A percentile compares a stretch with the other conserved stretches of the same genome.
These are phyloP conservation scores for Melanostoma mellinum DNA, from an alignment of 2,888 invertebrate genomes.

Conservation along the genomic window DNA sequence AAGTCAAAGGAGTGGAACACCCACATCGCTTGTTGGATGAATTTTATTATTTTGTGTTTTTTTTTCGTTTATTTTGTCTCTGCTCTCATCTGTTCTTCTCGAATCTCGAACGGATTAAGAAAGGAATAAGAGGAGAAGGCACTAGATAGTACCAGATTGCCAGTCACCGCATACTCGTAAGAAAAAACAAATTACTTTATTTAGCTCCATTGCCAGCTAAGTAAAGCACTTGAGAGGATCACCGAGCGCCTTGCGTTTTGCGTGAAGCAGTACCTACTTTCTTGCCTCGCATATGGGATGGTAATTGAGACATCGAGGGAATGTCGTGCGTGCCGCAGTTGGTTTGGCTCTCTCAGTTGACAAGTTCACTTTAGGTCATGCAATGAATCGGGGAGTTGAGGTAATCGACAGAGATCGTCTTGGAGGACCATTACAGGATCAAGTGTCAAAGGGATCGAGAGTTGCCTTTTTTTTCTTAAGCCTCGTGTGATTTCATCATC, in stretches of 20 bases:
- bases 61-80: constrained; percentile 1
- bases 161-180: background rate
- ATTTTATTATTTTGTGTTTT: constrained; percentile 5
- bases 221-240: constrained; percentile 63
- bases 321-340: constrained; percentile 69
- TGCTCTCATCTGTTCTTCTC: background rate
- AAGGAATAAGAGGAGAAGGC: constrained; percentile 40
- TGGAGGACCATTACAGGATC: constrained; percentile 46
- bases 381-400: constrained; percentile 1
- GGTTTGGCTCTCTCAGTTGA: constrained; percentile 36
- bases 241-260: background rate
- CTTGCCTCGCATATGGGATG: constrained; percentile 42
- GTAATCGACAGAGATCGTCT: background rate
- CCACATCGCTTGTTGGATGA: constrained; percentile 63
- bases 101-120: constrained; percentile 64
- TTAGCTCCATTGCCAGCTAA: constrained; percentile 47
- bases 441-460: constrained; percentile 69
- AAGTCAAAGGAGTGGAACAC: constrained; percentile 63
- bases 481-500: constrained; percentile 52
- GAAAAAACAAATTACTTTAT: constrained; percentile 23
- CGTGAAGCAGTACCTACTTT: constrained; percentile 20
- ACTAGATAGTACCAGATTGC: constrained; percentile 36
- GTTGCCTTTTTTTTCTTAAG: constrained; percentile 10
- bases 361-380: constrained; percentile 67
- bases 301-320: constrained; percentile 70